Conservation (phyloP, 2,113 vertebrate species). For the Gyps fulvus region DNA sequence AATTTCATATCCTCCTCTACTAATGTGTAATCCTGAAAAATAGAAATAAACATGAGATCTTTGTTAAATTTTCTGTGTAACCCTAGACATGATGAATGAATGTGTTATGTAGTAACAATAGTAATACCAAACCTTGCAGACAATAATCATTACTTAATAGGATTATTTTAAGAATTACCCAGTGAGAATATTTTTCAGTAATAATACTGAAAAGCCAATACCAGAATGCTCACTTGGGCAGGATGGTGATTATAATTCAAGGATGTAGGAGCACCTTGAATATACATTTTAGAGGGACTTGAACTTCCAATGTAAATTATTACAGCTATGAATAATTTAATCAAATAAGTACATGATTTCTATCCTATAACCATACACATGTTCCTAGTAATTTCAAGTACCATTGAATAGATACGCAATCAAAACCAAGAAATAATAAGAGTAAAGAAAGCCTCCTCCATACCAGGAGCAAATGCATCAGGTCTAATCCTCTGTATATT, state of each 20-base stretch:
- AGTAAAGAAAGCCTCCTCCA: background rate
- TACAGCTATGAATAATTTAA: background rate
- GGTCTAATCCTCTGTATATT: background rate
- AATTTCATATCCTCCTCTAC: background rate
- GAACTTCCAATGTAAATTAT: background rate
- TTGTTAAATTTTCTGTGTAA: background rate
- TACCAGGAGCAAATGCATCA: background rate
- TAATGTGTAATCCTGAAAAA: background rate
- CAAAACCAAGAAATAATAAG: background rate
- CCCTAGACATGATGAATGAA: background rate
- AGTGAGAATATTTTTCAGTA: background rate
- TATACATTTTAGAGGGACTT: background rate
- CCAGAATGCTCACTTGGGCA: background rate
- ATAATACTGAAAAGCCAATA: background rate
- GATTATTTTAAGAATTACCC: background rate
- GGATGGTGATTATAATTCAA: background rate
- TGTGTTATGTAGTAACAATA: background rate
- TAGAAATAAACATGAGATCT: background rate
- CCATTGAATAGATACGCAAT: background rate
- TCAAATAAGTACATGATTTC: background rate
- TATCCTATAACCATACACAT: background rate
- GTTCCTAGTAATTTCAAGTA: background rate
- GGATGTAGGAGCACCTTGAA: background rate
- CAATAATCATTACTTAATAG: background rate
- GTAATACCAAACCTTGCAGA: background rate